These are phyloP conservation scores for Tapirus terrestris DNA, from an alignment of 2,113 vertebrate species.

Conservation along the genomic window DNA sequence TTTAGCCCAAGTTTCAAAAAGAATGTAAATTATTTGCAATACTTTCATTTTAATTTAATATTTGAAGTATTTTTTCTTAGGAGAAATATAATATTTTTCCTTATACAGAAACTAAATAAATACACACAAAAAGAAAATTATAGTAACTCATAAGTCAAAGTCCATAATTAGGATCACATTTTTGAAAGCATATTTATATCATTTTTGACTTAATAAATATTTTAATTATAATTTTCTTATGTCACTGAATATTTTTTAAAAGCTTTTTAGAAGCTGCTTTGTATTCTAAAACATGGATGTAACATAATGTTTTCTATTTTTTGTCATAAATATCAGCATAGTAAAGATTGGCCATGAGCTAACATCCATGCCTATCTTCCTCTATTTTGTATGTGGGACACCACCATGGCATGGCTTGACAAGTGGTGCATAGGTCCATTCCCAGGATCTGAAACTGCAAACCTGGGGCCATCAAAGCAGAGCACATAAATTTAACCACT, in stretches of 20 bases:
- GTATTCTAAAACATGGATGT: neutral
- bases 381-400: too few relatives aligned
- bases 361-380: too few relatives aligned
- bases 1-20: neutral
- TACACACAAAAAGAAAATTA: neutral
- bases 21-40: neutral
- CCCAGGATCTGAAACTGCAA: too few relatives aligned
- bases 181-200: neutral
- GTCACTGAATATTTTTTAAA: neutral
- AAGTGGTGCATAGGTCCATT: too few relatives aligned
- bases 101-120: neutral
- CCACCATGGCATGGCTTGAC: too few relatives aligned
- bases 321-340: neutral
- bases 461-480: too few relatives aligned
- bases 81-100: neutral
- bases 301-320: neutral
- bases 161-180: neutral
- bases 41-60: neutral
- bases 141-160: neutral
- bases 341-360: neutral
- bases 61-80: neutral
- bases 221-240: neutral
- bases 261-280: neutral
- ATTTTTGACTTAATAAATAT: neutral
- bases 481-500: too few relatives aligned